Base-by-base conservation (phyloP, 2,113 vertebrate genomes). In the Isichthys henryi region DNA sequence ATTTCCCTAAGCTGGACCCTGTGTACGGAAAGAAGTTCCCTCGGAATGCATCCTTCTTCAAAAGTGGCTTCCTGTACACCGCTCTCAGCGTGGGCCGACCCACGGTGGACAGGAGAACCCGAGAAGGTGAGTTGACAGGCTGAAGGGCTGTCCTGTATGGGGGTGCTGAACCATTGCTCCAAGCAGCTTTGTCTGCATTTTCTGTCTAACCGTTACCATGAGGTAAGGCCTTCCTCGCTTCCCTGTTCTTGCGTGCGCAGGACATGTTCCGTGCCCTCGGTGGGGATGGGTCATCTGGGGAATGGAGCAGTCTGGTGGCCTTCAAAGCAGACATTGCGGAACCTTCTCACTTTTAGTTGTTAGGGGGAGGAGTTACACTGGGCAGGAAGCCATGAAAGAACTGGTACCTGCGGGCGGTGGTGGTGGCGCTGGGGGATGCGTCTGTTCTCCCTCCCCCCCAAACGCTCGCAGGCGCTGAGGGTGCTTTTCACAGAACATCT, bases 31-130 rank as follows among this genome's bases (percentile, higher is more conserved):
- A 92, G 70, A 90, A 93, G 49, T 94, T 94, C 86, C 92, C 91
- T 89, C 95, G 95, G 3, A 96, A 97, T 15, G 90, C 92, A 21
- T 92, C 94, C 1, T 93, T 92, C 83, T 99, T 98, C 93, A 97
- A 98, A 92, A 97, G 97, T 90, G 98, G 98, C 89, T 98, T 97
- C 95, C 94, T 99, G 88, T 98, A 98, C 93, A 96, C 97, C 92
- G 95, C 96, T 91, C 90, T 95, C n/a, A 94, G 93, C 89, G 91
- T 92, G 0, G 77, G 93, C 80, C 98, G 97, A 92, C 88, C 94
- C 7, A 93, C 95, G 35, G 90, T 92, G 90, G 97, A 99, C 91
- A 97, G 96, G 88, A 97, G 96, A 89, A 92, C 96, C 90, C 96
- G 97, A 93, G 97, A 99, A 89, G 98, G 98, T 98, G 96, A 95